Conservation (phyloP, 2,797 vertebrate genomes). For the Enteromius viviparus region DNA sequence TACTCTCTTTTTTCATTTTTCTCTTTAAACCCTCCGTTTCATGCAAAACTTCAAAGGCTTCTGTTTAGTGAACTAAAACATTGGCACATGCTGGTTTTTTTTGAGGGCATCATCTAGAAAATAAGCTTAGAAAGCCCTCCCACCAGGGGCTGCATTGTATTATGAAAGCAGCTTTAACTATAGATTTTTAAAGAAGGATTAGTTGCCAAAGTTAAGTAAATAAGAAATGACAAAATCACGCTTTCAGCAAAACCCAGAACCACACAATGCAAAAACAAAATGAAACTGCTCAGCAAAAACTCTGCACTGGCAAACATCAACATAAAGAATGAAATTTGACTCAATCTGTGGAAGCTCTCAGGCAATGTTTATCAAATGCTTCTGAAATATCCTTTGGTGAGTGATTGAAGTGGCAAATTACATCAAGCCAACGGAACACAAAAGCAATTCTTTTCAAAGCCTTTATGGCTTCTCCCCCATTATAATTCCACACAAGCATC, state of each 20-base stretch:
- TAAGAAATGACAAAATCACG: slow-evolving; percentile 52
- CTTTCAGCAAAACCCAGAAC: slow-evolving; percentile 59
- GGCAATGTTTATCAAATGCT: slow-evolving; percentile 48
- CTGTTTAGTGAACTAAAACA: slow-evolving; percentile 44
- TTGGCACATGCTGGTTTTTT: slow-evolving; percentile 35
- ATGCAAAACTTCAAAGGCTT: slow-evolving; percentile 25
- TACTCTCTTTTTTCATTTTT: slow-evolving; percentile 27
- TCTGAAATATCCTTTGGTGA: slow-evolving; percentile 53
- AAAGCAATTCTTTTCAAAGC: slow-evolving; percentile 33
- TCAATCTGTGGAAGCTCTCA: slow-evolving; percentile 49
- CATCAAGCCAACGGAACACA: slow-evolving; percentile 58
- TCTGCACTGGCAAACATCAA: slow-evolving; percentile 49
- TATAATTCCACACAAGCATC: slow-evolving; percentile 31
- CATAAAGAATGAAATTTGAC: slow-evolving; percentile 58
- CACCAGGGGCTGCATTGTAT: slow-evolving; percentile 23
- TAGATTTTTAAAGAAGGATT: slow-evolving; percentile 52
- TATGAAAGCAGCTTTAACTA: slow-evolving; percentile 43
- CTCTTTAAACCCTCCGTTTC: slow-evolving; percentile 35
- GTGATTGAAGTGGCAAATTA: slow-evolving; percentile 60
- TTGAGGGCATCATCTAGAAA: slow-evolving; percentile 40
- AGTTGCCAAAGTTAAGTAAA: slow-evolving; percentile 55
- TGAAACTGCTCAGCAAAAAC: slow-evolving; percentile 58
- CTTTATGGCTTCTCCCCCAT: background rate
- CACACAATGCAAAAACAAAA: slow-evolving; percentile 26
- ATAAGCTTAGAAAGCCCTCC: slow-evolving; percentile 29